Base-by-base conservation (phyloP, 1,140 invertebrate species). In the Laupala kohalensis region DNA sequence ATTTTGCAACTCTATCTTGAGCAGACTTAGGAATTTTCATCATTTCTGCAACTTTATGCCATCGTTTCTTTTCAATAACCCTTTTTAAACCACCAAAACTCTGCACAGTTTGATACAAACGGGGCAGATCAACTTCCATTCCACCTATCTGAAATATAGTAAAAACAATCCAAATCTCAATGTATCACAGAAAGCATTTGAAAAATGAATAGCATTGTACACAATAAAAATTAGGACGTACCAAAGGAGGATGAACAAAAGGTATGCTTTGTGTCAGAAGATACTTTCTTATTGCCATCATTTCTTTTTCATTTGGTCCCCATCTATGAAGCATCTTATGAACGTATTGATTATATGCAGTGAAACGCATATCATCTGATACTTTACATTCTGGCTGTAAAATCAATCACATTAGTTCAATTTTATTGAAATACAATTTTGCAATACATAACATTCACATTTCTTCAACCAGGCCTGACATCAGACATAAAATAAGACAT, bases 21-120 rank as follows among this genome's bases (percentile, higher is more conserved):
- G 90, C 88, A 28, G 88, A 85, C 82, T 92, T 92, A 0, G 92
- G 90, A 75, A 96, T 91, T 76, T 89, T 89, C 88, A 97, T 90
- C 5, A 88, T 85, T 76, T 97, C 94, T 0, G 93, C 94, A 15
- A 97, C 91, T 76, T 89, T 90, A 1, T 87, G 85, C 95, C 95
- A 97, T 76, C 91, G 90, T 75, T 95, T 94, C 77, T 94, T 94
- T 76, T 96, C 92, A 30, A 95, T 91, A 0, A 96, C 93, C 79
- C 92, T 90, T 78, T 92, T 93, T 1, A 96, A 83, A 0, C 95
- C 95, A 3, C 95, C 95, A 73, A 91, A 84, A 25, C 87, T 86
- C 79, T 96, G 91, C 0, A 97, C 93, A 0, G 90, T 89, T 77
- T 92, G 88, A 78, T 94, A 95, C 0, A 97, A 82, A 67, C 92